These are phyloP conservation scores for Acronicta leporina DNA, from an alignment of 2,888 invertebrate species.

Conservation along the genomic window DNA sequence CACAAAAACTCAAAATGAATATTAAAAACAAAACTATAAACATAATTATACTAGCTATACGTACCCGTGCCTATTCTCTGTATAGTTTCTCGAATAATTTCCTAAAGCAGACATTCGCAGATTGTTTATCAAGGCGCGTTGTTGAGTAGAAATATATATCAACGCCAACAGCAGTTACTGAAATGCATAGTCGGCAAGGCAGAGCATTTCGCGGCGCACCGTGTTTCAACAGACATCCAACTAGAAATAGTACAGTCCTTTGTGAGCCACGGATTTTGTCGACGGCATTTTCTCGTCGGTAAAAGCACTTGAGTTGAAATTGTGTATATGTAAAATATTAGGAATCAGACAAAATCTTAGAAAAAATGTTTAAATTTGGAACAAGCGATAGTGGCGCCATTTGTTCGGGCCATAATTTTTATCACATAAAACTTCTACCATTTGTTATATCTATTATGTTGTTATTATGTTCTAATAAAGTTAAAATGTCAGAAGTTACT, in stretches of 20 bases:
- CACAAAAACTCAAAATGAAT: neutral
- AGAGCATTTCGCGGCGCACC: slow-evolving; percentile 11
- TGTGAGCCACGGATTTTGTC: slow-evolving; percentile 44
- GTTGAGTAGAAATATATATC: slow-evolving; percentile 22
- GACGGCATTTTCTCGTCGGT: slow-evolving; percentile 39
- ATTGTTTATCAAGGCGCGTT: slow-evolving; percentile 11
- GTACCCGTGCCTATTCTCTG: neutral
- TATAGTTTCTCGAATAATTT: slow-evolving; percentile 2
- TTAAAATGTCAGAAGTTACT: slow-evolving; percentile 34
- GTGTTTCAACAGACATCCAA: slow-evolving; percentile 35
- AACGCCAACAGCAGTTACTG: slow-evolving; percentile 27
- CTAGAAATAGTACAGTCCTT: slow-evolving; percentile 29
- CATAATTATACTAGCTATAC: too few relatives aligned
- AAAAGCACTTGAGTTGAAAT: slow-evolving; percentile 53
- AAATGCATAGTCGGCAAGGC: slow-evolving; percentile 27
- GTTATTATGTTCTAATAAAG: slow-evolving; percentile 23
- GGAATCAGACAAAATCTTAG: neutral
- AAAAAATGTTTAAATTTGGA: neutral
- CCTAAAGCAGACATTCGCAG: neutral
- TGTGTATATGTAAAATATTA: slow-evolving; percentile 42
- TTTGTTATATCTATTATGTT: slow-evolving; percentile 12
- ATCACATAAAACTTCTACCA: slow-evolving; percentile 9
- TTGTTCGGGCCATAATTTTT: slow-evolving; percentile 3
- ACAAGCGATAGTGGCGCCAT: neutral
- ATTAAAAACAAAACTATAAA: neutral